Percentiles rank a stretch among this genome's conserved stretches.
These are phyloP conservation scores for Grammomys surdaster DNA, from an alignment of 2,113 vertebrate species.

Conservation along the genomic window DNA sequence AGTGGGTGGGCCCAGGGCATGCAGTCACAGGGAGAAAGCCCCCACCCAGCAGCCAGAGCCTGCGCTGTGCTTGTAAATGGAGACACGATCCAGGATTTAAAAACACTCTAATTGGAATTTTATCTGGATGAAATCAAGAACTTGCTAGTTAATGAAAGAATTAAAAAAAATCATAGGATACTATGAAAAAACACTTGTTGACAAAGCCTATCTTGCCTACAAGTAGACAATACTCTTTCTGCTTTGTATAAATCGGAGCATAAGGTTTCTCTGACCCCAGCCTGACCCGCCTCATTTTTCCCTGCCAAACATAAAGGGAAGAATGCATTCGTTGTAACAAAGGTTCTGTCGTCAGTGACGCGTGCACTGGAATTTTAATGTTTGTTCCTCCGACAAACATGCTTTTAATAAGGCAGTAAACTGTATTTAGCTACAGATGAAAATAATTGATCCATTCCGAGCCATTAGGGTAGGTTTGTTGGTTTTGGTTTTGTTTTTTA, in stretches of 20 bases:
- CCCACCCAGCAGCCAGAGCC: not conserved
- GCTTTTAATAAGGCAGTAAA: conserved; percentile 86
- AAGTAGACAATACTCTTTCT: conserved; percentile 67
- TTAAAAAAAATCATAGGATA: not conserved
- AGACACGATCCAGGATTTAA: not conserved
- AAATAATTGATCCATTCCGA: conserved; percentile 85
- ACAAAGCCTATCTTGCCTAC: conserved; percentile 40
- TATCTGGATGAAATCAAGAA: conserved; percentile 8
- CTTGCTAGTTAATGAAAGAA: conserved; percentile 48
- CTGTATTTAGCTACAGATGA: conserved; percentile 83
- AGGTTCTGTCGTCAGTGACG: conserved; percentile 71
- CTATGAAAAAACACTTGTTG: conserved; percentile 35
- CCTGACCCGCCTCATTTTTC: conserved; percentile 75
- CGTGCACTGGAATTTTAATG: conserved; percentile 86
- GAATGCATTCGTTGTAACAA: conserved; percentile 73
- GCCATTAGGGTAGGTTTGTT: conserved; percentile 82
- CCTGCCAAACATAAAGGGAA: conserved; percentile 77
- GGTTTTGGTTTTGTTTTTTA: conserved; percentile 73
- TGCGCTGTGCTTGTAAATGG: not conserved
- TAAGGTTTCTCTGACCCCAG: conserved; percentile 80
- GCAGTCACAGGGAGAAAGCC: not conserved
- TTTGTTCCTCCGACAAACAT: conserved; percentile 81
- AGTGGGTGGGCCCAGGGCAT: not conserved
- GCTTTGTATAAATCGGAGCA: conserved; percentile 80
- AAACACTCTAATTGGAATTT: not conserved